A percentile compares a stretch with the other conserved stretches of the same genome.
Evolutionary conservation across 2,888 invertebrate genomes (phyloP).

Genomic region (Catocala sponsa): DNA sequence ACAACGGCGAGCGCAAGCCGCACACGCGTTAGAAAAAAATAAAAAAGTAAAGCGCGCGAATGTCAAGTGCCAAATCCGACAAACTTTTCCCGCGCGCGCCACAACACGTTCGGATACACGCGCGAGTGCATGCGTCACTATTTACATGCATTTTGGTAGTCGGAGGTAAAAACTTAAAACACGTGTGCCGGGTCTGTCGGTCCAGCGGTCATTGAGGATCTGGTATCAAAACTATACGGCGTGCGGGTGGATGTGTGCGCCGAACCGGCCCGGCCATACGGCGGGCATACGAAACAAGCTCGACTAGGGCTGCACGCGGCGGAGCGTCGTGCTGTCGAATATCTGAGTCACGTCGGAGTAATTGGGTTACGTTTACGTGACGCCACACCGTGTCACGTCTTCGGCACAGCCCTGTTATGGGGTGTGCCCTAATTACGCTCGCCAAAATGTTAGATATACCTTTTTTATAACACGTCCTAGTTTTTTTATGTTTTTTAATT

Average conservation of each 20-base stretch:
- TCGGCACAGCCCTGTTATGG: constrained; percentile 60
- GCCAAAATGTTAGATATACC: constrained; percentile 58
- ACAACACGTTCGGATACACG: constrained; percentile 65
- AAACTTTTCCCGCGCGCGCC: constrained; percentile 72
- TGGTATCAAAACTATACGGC: constrained; percentile 80
- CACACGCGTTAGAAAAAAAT: constrained; percentile 50
- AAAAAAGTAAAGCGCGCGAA: constrained; percentile 66
- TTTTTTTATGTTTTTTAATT: constrained; percentile 12
- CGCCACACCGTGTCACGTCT: constrained; percentile 75
- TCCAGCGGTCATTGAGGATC: constrained; percentile 90
- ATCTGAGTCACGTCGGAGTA: constrained; percentile 81
- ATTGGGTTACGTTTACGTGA: constrained; percentile 87
- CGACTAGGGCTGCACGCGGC: constrained; percentile 53
- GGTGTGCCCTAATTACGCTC: constrained; percentile 83
- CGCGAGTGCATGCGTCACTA: constrained; percentile 69
- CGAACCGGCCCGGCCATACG: constrained; percentile 81
- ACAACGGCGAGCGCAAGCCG: constrained; percentile 46
- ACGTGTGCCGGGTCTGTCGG: constrained; percentile 89
- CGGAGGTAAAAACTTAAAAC: constrained; percentile 72
- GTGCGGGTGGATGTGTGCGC: constrained; percentile 78
- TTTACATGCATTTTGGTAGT: constrained; percentile 79
- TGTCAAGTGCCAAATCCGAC: constrained; percentile 69
- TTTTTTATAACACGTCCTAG: constrained; percentile 30
- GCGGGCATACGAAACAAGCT: constrained; percentile 84
- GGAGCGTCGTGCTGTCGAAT: constrained; percentile 72